Base-by-base conservation (phyloP, 2,888 invertebrate genomes). In the Thera obeliscata region DNA sequence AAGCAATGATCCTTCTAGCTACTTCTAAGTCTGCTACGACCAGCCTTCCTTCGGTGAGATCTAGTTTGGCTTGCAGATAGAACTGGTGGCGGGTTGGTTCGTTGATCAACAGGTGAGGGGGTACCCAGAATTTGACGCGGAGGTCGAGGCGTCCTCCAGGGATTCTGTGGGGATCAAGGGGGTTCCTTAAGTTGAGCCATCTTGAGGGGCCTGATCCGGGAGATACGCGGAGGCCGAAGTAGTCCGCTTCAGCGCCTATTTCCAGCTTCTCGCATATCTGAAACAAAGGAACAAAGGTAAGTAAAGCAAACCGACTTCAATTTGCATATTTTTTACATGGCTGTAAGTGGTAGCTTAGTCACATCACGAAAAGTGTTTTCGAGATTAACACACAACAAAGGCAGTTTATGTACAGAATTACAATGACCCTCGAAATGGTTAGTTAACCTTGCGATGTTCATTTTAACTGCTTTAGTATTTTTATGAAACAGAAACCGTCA, bases 81-180 rank as follows among this genome's bases (percentile, higher is more conserved):
- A 98, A 98, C 85, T 97, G 96, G 87, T 97, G 97, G 94, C 97
- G 96, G 35, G 97, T 98, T 52, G 96, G 95, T 83, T 97, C 97
- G 88, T 97, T 97, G 71, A 97, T 95, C 70, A 98, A 95, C 69
- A 96, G 95, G 88, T 98, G 98, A 2, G 98, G 98, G 2, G 97
- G 97, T 56, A 98, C 98, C 97, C 97, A 98, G 94, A 98, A 98
- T 89, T 98, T 98, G 76, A 98, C 97, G 74, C 96, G 93, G 67
- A 97, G 91, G 74, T 96, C 95, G 74, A 97, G 95, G 58, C 96
- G 94, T 70, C 96, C 94, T 50, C 91, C 91, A 66, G 96, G 95
- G 66, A 95, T 95, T 68, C 96, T 95, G 84, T 97, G 97, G 68
- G 96, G 95, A 81, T 96, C 96, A 74, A 97, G 95, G 59, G 96